Evolutionary conservation across 2,888 invertebrate genomes (phyloP), one percentile per base, ranked within the genome.

Genomic region (Tipula helvola): DNA sequence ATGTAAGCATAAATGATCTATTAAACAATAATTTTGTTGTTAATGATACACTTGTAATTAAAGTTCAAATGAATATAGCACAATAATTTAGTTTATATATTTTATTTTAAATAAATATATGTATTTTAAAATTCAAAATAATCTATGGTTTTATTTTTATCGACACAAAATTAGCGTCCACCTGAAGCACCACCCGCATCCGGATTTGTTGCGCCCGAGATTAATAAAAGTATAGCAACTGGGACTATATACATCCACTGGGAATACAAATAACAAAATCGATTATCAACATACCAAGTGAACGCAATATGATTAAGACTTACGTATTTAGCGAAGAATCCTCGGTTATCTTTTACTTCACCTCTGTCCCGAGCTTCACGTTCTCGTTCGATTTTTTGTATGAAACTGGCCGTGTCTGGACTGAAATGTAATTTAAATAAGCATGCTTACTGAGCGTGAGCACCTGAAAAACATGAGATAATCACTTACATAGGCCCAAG

Each of bases 241-340:
- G 99, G 98, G 84, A 99, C 96, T 89, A 99, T 98, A 92, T 99
- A 99, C 97, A 99, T 99, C 99, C 99, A 99, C 98, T 98, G 93
- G 88, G 94, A 96, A 57, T 18, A 91, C 89, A 88, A 90, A 47
- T 47, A 87, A 47, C 41, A 18, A 52, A 52, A 52, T n/a, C 1
- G 3, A 39, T 39, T 39, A 39, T 7, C 7, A 39, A 4, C 52
- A 52, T 87, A 87, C 10, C 0, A 5, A 10, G 41, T 8, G 94
- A 96, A 28, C 10, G 91, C 89, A 88, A 90, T 90, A 90, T 16
- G 1, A 28, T 16, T 13, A 87, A 71, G 88, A 93, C 97, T 95
- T 93, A 98, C 98, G 93, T 99, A 99, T 98, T 98, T 99, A 3
- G 97, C 97, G 89, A 99, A 93, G 92, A 99, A 99, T 85, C 98